Evolutionary conservation across 2,113 vertebrate genomes (phyloP).

Genomic region (Triplophysa dalaica): DNA sequence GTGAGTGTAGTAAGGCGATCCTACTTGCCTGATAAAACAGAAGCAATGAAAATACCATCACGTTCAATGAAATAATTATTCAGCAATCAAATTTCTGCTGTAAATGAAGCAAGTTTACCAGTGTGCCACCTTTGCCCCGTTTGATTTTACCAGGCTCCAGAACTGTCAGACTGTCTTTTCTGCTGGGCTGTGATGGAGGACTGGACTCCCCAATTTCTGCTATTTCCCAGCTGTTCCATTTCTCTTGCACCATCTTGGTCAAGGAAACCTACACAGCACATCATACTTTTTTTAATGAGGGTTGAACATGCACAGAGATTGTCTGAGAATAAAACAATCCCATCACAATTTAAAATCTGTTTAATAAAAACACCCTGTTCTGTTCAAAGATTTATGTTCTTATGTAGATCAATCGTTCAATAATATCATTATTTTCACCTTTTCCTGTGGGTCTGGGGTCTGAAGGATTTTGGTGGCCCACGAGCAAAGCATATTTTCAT

Average conservation of each 20-base stretch:
- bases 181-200: constrained; percentile 63
- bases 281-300: not conserved
- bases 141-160: constrained; percentile 68
- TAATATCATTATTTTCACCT: constrained; percentile 58
- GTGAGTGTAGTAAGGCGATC: constrained; percentile 67
- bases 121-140: constrained; percentile 69
- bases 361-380: too few species aligned
- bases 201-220: constrained; percentile 59
- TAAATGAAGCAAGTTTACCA: constrained; percentile 52
- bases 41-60: not conserved
- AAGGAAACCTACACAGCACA: constrained; percentile 58
- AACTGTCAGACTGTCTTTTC: constrained; percentile 63
- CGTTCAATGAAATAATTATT: not conserved
- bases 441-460: constrained; percentile 67
- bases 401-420: too few species aligned
- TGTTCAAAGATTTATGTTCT: too few species aligned
- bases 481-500: constrained; percentile 62
- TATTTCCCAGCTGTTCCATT: constrained; percentile 63
- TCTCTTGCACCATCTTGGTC: constrained; percentile 61
- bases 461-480: constrained; percentile 68
- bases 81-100: not conserved
- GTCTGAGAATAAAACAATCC: not conserved
- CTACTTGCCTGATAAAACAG: constrained; percentile 62
- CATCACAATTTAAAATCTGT: not conserved
- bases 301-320: not conserved